phyloP scores from a whole-genome alignment of 1,140 invertebrate species.

The Parasteatoda tepidariorum region DNA sequence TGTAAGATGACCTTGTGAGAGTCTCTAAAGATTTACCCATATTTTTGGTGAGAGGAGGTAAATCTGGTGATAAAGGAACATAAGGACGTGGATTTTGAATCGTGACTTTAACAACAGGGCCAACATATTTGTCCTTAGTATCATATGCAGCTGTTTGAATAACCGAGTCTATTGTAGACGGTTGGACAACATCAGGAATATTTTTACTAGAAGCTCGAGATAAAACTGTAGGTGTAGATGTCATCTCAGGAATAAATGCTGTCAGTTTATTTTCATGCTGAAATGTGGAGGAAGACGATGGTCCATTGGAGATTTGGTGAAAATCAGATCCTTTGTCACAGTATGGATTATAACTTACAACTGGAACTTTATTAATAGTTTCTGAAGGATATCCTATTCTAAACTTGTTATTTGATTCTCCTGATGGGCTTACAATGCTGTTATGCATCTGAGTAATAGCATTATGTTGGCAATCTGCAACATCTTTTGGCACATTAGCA shows the following conservation, averaged over 20 bases:
- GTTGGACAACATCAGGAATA: conserved; percentile 41
- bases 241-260: conserved; percentile 51
- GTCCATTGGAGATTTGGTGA: no score
- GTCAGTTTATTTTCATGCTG: conserved; percentile 9
- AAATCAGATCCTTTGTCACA: conserved; percentile 19
- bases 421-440: background rate
- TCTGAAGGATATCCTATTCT: background rate
- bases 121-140: conserved; percentile 67
- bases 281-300: no score
- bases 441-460: no score
- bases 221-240: conserved; percentile 45
- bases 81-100: conserved; percentile 62
- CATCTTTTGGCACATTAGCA: no score
- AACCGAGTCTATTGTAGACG: conserved; percentile 38
- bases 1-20: conserved; percentile 93
- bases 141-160: conserved; percentile 38
- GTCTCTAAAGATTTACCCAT: conserved; percentile 84
- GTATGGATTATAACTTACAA: conserved; percentile 19
- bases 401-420: background rate
- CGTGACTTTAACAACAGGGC: conserved; percentile 69
- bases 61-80: conserved; percentile 70
- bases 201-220: conserved; percentile 49
- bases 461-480: no score
- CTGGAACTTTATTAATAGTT: background rate
- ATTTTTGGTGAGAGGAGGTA: conserved; percentile 84